phyloP scores from a whole-genome alignment of 2,797 vertebrate species.

The Neoniphon sammara region DNA sequence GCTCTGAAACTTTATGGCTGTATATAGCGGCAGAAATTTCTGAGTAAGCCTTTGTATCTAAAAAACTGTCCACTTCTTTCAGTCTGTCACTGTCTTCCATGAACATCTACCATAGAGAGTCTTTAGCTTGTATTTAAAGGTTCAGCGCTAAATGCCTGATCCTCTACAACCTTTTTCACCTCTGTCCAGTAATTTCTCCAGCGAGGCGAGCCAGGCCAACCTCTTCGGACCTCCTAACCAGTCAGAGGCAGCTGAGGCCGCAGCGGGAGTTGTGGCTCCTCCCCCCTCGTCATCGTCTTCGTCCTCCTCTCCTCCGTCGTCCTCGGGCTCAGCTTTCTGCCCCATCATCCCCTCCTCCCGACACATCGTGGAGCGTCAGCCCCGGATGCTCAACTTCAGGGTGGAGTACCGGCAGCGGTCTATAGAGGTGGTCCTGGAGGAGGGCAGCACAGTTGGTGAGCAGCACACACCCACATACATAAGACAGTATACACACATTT shows the following conservation, averaged over 20 bases:
- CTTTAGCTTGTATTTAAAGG: background rate
- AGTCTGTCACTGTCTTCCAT: background rate
- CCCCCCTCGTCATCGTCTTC: conserved; percentile 86
- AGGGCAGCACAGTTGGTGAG: conserved; percentile 97
- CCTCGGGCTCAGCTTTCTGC: conserved; percentile 92
- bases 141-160: background rate
- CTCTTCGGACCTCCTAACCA: conserved; percentile 86
- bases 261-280: conserved; percentile 69
- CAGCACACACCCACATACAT: background rate
- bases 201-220: conserved; percentile 88
- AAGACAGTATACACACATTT: background rate
- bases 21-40: too few species aligned
- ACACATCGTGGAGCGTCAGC: conserved; percentile 94
- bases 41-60: background rate
- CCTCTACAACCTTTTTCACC: conserved; percentile 25
- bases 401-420: conserved; percentile 96
- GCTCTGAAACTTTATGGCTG: background rate
- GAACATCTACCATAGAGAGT: background rate
- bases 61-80: background rate
- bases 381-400: conserved; percentile 96
- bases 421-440: conserved; percentile 95
- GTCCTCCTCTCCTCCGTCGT: conserved; percentile 82
- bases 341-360: conserved; percentile 89
- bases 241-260: conserved; percentile 80
- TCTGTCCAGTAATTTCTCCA: conserved; percentile 88